phyloP scores from a whole-genome alignment of 2,888 invertebrate genomes.

The Netelia inedita region DNA sequence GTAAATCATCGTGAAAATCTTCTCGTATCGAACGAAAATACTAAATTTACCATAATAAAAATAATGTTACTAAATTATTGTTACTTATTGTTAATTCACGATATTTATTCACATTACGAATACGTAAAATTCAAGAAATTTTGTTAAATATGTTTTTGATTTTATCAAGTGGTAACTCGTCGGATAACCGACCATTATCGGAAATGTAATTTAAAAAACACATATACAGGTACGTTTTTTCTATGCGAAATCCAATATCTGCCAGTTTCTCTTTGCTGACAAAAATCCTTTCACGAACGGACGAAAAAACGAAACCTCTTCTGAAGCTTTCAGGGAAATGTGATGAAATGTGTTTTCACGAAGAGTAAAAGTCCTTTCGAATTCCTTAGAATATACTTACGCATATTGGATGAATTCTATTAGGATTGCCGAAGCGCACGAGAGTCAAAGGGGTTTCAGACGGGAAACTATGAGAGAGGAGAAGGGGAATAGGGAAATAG shows the following conservation, averaged over 20 bases:
- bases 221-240: background rate
- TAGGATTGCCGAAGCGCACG: slow-evolving; percentile 3
- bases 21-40: no score
- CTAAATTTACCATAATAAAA: no score
- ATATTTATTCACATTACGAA: no score
- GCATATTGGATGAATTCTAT: slow-evolving; percentile 34
- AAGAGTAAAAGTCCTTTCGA: slow-evolving; percentile 7
- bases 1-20: no score
- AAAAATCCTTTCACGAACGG: background rate
- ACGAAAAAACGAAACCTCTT: background rate
- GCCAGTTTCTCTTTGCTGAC: background rate
- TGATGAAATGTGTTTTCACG: slow-evolving; percentile 9
- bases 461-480: slow-evolving; percentile 53
- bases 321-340: background rate
- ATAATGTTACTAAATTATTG: no score
- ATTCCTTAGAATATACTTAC: background rate
- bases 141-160: no score
- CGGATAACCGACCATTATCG: no score
- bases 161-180: no score
- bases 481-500: slow-evolving; percentile 46
- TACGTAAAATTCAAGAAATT: no score
- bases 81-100: no score
- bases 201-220: no score
- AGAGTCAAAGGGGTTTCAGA: background rate
- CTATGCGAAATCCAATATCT: background rate